Conservation (phyloP, 2,113 vertebrate genomes). For the Pelobates fuscus region DNA sequence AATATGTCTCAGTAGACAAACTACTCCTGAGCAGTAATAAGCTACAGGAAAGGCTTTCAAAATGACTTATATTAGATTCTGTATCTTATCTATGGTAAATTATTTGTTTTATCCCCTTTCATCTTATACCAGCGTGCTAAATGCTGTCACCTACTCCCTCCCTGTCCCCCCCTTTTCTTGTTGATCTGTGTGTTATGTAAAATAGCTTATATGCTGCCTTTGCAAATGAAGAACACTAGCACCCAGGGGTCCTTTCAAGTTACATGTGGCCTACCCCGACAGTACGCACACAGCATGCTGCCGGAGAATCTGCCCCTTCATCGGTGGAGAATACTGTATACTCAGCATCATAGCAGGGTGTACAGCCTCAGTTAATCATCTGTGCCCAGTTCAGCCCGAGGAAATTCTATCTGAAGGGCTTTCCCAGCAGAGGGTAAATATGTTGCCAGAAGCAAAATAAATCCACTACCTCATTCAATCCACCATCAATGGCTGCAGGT, state of each 20-base stretch:
- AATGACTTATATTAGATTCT: neutral
- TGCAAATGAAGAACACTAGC: neutral
- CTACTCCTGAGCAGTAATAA: too few relatives aligned
- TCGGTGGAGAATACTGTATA: neutral
- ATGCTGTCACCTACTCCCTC: slow-evolving; percentile 1
- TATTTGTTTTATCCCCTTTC: neutral
- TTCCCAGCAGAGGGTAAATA: slow-evolving; percentile 45
- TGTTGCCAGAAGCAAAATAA: slow-evolving; percentile 51
- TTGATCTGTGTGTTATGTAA: neutral
- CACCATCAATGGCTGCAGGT: slow-evolving; percentile 45
- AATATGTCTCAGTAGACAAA: too few relatives aligned
- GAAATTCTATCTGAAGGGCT: slow-evolving; percentile 48
- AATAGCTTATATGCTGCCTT: slow-evolving; percentile 16
- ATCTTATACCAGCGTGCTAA: neutral
- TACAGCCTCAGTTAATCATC: slow-evolving; percentile 15
- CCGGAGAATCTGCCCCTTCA: neutral
- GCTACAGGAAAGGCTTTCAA: neutral
- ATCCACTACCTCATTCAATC: slow-evolving; percentile 49
- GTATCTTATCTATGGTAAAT: neutral
- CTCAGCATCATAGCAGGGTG: neutral
- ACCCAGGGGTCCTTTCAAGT: accelerated
- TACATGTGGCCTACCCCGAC: neutral
- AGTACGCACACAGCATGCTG: slow-evolving; percentile 26
- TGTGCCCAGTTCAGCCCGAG: neutral
- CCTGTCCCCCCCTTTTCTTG: neutral